Base-by-base conservation (phyloP, 2,113 vertebrate genomes). In the Manacus vitellinus region DNA sequence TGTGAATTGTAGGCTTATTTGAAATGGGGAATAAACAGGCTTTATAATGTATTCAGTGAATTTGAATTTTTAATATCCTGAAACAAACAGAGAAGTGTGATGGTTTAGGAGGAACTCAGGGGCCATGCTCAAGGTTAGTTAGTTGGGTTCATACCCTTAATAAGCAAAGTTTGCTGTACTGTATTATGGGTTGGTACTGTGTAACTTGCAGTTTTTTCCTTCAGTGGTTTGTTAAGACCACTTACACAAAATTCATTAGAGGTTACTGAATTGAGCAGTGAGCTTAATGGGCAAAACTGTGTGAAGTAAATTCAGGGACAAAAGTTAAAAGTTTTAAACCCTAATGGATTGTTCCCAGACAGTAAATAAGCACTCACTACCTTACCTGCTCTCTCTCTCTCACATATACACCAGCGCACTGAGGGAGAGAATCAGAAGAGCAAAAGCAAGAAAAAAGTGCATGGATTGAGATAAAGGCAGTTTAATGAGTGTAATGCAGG, bases 371-470 rank as follows among this genome's bases (percentile, higher is more conserved):
- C 27, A 55, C 23, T 23, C 1, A 2, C 49, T 56, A 11, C 9
- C 9, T 10, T 63, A 22, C 2, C 12, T 43, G 22, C 17, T 62
- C 24, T n/a, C 33, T 59, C 56, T 58, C 56, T 61, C 24, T 11
- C 17, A 6, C 21, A 2, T 10, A 7, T 6, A 9, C 12, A 5
- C 10, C 27, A 43, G 23, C 16, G 3, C n/a, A 33, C 6, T 14
- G 31, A 4, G 21, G 9, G 18, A 67, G 30, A 63, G 18, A 54
- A n/a, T 61, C 68, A 66, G 27, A 80, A 91, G 23, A 75, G 21
- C 43, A 63, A 68, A 71, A 56, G 14, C 61, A 68, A 74, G 28
- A 51, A 67, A 31, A 85, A 85, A 39, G 8, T 30, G 51, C 9
- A 8, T 51, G 41, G 49, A 12, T 30, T 41, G 28, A 46, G 49